phyloP scores from a whole-genome alignment of 2,888 invertebrate species.

The Chrysina gloriosa region DNA sequence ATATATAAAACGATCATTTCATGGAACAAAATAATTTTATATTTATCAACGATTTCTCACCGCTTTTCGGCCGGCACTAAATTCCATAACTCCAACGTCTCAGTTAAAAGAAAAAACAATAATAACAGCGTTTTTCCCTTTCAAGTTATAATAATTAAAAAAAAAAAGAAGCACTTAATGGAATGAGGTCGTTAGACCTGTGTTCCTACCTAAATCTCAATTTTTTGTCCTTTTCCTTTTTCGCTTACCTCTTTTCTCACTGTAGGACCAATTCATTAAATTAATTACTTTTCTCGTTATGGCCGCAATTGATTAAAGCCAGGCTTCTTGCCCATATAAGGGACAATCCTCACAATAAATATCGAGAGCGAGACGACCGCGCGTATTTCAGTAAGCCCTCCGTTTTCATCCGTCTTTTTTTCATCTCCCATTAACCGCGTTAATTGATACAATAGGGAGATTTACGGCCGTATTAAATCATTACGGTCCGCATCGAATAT shows the following conservation, averaged over 20 bases:
- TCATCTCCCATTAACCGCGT: neutral
- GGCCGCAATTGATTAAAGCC: slow-evolving; percentile 16
- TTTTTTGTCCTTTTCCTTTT: neutral
- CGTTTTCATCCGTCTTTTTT: neutral
- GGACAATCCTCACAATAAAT: slow-evolving; percentile 14
- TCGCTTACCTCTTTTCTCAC: neutral
- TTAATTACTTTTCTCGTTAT: slow-evolving; percentile 13
- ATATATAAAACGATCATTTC: too few species aligned
- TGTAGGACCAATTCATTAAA: slow-evolving; percentile 9
- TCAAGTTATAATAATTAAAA: too few species aligned
- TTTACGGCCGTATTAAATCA: neutral
- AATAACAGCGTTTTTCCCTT: too few species aligned
- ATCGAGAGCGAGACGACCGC: neutral
- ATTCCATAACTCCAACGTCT: too few species aligned
- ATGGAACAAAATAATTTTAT: too few species aligned
- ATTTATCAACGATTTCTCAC: too few species aligned
- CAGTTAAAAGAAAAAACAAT: too few species aligned
- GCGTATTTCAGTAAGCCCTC: neutral
- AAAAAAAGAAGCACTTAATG: too few species aligned
- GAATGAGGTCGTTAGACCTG: slow-evolving; percentile 2
- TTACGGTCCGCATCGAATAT: neutral
- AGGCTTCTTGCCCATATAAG: neutral
- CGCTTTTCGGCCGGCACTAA: too few species aligned
- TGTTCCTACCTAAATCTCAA: neutral
- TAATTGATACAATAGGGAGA: neutral